Conservation (phyloP, 1,140 invertebrate genomes). For the Trachymyrmex cornetzi region DNA sequence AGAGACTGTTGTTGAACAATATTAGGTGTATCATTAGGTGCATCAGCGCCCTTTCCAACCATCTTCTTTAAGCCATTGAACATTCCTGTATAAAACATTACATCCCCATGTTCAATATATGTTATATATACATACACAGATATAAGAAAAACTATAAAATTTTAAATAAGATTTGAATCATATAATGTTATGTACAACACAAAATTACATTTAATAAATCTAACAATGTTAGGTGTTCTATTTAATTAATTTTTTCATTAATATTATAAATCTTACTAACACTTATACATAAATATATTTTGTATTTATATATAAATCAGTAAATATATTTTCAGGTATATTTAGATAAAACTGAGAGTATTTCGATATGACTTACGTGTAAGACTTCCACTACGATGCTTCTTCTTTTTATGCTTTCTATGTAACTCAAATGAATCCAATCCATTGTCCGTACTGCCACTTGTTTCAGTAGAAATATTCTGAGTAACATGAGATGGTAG, state of each 20-base stretch:
- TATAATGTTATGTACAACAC: not conserved
- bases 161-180: slow-evolving; percentile 18
- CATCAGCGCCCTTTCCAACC: slow-evolving; percentile 87
- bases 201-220: not conserved
- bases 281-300: slow-evolving; percentile 3
- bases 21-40: slow-evolving; percentile 77
- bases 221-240: not conserved
- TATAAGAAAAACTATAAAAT: slow-evolving; percentile 17
- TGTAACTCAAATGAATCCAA: slow-evolving; percentile 83
- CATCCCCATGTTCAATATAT: not conserved
- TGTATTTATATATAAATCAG: not conserved
- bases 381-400: slow-evolving; percentile 93
- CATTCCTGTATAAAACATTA: slow-evolving; percentile 88
- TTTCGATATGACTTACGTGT: slow-evolving; percentile 89
- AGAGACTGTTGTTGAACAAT: slow-evolving; percentile 62
- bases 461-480: slow-evolving; percentile 85
- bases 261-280: slow-evolving; percentile 14
- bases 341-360: slow-evolving; percentile 80
- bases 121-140: not conserved
- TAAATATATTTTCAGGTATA: slow-evolving; percentile 76
- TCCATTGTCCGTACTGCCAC: slow-evolving; percentile 86
- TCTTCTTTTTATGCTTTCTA: slow-evolving; percentile 89
- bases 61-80: slow-evolving; percentile 92
- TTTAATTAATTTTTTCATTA: not conserved
- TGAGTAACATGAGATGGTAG: slow-evolving; percentile 88